Conservation (phyloP, 2,888 invertebrate species). For the Cephus pygmeus region DNA sequence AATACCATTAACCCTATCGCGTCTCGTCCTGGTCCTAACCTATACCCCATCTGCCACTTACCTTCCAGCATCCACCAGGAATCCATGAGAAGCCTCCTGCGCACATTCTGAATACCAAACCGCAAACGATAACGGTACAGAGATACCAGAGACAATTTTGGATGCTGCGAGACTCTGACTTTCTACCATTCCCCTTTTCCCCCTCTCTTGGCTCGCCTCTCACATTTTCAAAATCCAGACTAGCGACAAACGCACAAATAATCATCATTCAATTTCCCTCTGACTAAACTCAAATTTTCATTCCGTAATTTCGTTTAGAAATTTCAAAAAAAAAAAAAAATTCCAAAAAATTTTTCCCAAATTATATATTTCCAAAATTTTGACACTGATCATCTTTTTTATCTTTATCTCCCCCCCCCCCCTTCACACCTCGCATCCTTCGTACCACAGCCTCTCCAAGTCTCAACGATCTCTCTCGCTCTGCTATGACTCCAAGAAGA, state of each 20-base stretch:
- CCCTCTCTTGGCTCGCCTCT: conserved; percentile 16
- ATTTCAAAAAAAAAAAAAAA: no score
- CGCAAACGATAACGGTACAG: neutral
- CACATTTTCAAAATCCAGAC: conserved; percentile 28
- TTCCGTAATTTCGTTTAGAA: no score
- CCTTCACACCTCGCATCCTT: conserved; percentile 42
- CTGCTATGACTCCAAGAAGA: neutral
- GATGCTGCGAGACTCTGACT: neutral
- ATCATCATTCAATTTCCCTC: neutral
- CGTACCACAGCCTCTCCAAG: conserved; percentile 22
- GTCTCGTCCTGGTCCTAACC: conserved; percentile 1
- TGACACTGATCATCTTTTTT: neutral
- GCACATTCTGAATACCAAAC: conserved; percentile 1
- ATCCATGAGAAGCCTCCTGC: neutral
- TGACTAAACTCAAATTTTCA: no score
- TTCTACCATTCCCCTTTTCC: neutral
- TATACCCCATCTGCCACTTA: neutral
- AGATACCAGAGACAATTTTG: neutral
- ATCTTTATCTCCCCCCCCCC: conserved; percentile 20
- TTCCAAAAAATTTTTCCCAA: no score
- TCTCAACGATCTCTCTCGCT: neutral
- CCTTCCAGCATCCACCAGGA: neutral
- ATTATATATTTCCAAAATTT: no score
- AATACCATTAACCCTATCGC: conserved; percentile 15
- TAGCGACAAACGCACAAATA: conserved; percentile 44